phyloP scores from a whole-genome alignment of 2,113 vertebrate genomes.

The Polyodon spathula region DNA sequence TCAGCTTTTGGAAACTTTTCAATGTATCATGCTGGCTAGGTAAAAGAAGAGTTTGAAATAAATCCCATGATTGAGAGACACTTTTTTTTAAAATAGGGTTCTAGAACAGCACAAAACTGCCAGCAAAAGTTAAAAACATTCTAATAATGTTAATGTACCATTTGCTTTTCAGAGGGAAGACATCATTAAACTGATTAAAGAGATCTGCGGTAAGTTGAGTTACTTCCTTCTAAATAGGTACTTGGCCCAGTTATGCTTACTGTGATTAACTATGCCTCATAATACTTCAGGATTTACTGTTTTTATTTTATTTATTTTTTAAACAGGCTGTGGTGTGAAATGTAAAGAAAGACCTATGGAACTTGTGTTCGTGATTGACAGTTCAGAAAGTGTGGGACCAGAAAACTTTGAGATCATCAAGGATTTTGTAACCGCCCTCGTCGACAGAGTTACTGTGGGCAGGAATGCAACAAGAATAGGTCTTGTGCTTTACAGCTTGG shows the following conservation, averaged over 20 bases:
- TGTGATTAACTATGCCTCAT: too few relatives aligned
- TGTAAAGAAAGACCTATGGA: constrained; percentile 91
- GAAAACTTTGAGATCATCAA: constrained; percentile 89
- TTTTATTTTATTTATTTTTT: constrained; percentile 18
- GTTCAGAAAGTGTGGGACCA: constrained; percentile 83
- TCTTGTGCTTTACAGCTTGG: constrained; percentile 77
- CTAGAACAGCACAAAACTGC: too few relatives aligned
- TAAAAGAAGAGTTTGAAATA: too few relatives aligned
- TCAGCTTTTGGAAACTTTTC: too few relatives aligned
- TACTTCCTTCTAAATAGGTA: too few relatives aligned
- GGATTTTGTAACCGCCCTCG: constrained; percentile 76
- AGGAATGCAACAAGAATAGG: constrained; percentile 78
- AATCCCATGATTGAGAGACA: too few relatives aligned
- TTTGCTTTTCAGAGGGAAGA: constrained; percentile 68
- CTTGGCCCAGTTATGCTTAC: too few relatives aligned
- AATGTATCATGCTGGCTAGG: too few relatives aligned
- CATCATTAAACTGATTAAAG: constrained; percentile 79
- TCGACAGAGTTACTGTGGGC: constrained; percentile 76
- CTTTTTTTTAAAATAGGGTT: too few relatives aligned
- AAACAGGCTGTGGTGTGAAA: constrained; percentile 75
- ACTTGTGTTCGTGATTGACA: constrained; percentile 86
- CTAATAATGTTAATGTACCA: not conserved
- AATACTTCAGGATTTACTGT: not conserved
- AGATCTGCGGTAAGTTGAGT: constrained; percentile 72
- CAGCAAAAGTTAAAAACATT: not conserved